phyloP scores from a whole-genome alignment of 2,113 vertebrate species.

The Tychaedon coryphoeus region DNA sequence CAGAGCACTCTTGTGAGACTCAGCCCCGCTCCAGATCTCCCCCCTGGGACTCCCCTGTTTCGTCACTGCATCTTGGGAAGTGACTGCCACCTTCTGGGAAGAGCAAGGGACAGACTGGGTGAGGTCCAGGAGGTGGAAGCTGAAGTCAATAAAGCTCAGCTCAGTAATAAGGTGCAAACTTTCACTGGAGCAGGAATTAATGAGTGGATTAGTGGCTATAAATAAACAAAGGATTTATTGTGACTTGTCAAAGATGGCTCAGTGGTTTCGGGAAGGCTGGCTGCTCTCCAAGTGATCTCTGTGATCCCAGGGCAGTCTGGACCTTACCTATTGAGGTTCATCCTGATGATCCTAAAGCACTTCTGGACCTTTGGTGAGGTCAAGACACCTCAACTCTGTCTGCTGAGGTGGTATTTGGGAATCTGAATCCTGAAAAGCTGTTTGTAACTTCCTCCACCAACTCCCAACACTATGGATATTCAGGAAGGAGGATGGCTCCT shows the following conservation, averaged over 20 bases:
- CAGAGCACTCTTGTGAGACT: not conserved
- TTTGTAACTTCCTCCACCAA: not conserved
- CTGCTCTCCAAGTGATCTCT: not conserved
- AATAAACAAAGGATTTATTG: not conserved
- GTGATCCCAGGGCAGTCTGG: not conserved
- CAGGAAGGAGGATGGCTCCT: not conserved
- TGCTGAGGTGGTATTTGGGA: not conserved
- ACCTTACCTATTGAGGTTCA: not conserved
- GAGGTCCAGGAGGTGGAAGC: not conserved
- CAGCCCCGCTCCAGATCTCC: not conserved
- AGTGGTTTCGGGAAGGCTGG: not conserved
- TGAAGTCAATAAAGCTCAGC: not conserved
- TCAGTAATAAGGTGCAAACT: not conserved
- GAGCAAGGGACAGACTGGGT: not conserved
- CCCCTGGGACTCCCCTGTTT: not conserved
- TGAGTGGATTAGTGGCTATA: not conserved
- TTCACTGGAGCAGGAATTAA: not conserved
- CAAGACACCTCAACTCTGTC: not conserved
- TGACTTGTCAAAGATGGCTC: not conserved
- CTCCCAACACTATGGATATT: not conserved
- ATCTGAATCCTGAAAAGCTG: not conserved
- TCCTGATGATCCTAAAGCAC: not conserved
- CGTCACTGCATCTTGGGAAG: not conserved
- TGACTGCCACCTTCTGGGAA: not conserved
- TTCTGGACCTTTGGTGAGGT: not conserved